A percentile compares a stretch with the other conserved stretches of the same genome.
These are phyloP conservation scores for Empidonax traillii DNA, from an alignment of 2,113 vertebrate species.

Conservation along the genomic window DNA sequence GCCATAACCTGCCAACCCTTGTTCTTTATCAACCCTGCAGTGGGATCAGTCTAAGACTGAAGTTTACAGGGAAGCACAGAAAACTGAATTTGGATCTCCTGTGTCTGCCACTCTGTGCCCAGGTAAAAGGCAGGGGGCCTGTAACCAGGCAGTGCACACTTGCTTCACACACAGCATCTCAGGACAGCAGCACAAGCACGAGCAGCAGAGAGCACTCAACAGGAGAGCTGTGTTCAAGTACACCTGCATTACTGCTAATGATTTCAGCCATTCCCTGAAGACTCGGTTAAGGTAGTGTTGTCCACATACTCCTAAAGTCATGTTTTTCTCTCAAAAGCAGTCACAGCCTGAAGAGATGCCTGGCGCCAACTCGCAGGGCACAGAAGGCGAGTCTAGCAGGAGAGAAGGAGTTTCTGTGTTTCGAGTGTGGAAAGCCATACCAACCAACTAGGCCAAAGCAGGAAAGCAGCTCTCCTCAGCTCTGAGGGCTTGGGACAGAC, in stretches of 20 bases:
- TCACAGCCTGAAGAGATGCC: not conserved
- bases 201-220: not conserved
- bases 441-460: not conserved
- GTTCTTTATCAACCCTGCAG: not conserved
- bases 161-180: not conserved
- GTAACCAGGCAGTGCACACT: not conserved
- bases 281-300: not conserved
- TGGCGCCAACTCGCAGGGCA: not conserved
- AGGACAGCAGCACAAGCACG: not conserved
- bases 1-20: not conserved
- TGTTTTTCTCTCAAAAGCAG: not conserved
- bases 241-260: not conserved
- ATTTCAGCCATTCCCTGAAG: not conserved
- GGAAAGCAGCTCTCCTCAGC: not conserved
- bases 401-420: not conserved
- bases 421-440: not conserved
- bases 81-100: not conserved
- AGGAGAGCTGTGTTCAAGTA: not conserved
- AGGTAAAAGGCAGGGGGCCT: not conserved
- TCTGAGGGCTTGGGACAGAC: not conserved
- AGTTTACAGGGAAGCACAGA: not conserved
- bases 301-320: not conserved
- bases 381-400: not conserved
- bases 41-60: not conserved
- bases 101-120: not conserved